Evolutionary conservation across 2,888 invertebrate genomes (phyloP).

Genomic region (Vesta saturnalis): DNA sequence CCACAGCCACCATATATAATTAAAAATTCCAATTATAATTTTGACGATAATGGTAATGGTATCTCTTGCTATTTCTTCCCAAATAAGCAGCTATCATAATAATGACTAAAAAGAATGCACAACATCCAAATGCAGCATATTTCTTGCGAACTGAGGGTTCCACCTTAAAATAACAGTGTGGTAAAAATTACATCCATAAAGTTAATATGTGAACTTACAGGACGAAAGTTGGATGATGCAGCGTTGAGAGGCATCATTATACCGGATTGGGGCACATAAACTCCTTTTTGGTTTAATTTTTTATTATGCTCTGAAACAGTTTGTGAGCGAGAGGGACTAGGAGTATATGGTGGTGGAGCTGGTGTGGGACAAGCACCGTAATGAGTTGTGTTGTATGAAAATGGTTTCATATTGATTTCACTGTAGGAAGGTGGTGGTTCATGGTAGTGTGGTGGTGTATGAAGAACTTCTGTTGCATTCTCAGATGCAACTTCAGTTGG

Average conservation of each 20-base stretch:
- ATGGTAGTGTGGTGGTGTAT: no score
- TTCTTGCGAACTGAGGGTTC: slow-evolving; percentile 12
- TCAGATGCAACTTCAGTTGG: neutral
- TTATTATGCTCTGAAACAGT: neutral
- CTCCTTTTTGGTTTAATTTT: neutral
- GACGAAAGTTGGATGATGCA: slow-evolving; percentile 21
- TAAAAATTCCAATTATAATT: slow-evolving; percentile 10
- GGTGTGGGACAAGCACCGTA: slow-evolving; percentile 14
- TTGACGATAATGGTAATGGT: slow-evolving; percentile 5
- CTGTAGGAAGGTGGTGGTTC: neutral
- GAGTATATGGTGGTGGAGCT: slow-evolving; percentile 5
- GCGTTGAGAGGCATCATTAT: slow-evolving; percentile 15
- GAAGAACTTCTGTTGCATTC: neutral
- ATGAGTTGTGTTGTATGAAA: neutral
- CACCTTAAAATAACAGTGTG: slow-evolving; percentile 14
- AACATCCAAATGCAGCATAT: slow-evolving; percentile 10
- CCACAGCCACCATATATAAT: no score
- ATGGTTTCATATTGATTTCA: neutral
- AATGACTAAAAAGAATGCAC: slow-evolving; percentile 13
- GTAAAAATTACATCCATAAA: neutral
- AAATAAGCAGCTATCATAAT: slow-evolving; percentile 15
- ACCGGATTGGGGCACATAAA: neutral
- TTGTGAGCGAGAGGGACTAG: neutral
- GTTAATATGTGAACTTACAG: slow-evolving; percentile 7
- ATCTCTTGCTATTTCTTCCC: slow-evolving; percentile 5